Conservation (phyloP, 2,113 vertebrate genomes). For the Tragelaphus strepsiceros region DNA sequence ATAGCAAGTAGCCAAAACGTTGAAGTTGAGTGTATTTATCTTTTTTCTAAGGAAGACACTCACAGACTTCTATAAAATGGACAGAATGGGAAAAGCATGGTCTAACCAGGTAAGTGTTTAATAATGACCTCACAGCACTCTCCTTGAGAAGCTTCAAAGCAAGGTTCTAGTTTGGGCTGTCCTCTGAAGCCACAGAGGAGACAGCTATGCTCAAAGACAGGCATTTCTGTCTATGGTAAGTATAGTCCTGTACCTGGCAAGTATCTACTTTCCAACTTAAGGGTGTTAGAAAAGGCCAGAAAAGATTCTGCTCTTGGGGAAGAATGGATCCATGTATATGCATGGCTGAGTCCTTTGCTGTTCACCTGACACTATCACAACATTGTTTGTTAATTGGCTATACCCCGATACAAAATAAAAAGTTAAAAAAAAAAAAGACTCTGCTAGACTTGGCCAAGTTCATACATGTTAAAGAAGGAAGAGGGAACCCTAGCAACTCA, state of each 20-base stretch:
- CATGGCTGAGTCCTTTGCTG: not conserved
- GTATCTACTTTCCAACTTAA: not conserved
- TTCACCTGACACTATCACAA: not conserved
- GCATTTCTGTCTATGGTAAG: not conserved
- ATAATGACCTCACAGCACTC: not conserved
- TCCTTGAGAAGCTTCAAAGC: not conserved
- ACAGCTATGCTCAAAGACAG: not conserved
- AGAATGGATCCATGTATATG: not conserved
- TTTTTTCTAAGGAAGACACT: not conserved
- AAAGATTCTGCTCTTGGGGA: not conserved
- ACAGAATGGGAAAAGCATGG: not conserved
- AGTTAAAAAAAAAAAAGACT: not conserved
- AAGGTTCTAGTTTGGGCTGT: not conserved
- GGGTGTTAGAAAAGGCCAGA: not conserved
- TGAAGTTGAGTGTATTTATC: not conserved
- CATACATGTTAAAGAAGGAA: not conserved
- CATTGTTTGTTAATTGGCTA: not conserved
- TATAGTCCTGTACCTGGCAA: not conserved
- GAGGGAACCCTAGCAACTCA: not conserved
- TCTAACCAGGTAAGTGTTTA: not conserved
- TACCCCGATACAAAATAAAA: not conserved
- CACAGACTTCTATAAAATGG: not conserved
- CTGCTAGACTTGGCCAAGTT: not conserved
- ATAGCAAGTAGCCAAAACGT: not conserved
- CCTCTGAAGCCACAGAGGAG: not conserved